These are phyloP conservation scores for Nesogale talazaci DNA, from an alignment of 2,113 vertebrate genomes.

Conservation along the genomic window DNA sequence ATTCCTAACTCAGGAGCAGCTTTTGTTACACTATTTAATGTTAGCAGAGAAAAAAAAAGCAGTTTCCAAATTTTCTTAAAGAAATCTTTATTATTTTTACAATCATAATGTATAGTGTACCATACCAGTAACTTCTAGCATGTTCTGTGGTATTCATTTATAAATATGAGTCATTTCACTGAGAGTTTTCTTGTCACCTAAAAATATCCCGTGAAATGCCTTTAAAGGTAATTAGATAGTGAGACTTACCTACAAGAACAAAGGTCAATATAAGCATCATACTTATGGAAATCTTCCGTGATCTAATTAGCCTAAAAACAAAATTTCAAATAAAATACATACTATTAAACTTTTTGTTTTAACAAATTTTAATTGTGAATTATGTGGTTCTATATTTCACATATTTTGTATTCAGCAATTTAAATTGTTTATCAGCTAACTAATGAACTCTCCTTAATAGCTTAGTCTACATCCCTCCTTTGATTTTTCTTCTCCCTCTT, in stretches of 20 bases:
- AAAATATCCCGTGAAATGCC: not conserved
- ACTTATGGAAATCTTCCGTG: constrained; percentile 48
- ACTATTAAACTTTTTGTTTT: not conserved
- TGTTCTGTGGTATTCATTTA: not conserved
- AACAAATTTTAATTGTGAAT: no score
- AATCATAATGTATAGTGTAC: not conserved
- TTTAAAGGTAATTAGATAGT: not conserved
- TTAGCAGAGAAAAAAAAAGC: not conserved
- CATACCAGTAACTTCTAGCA: not conserved
- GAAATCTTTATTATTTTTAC: not conserved
- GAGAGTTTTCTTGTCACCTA: no score
- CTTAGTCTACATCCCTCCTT: no score
- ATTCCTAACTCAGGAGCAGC: not conserved
- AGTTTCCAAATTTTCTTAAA: not conserved
- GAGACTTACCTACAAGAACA: constrained; percentile 71
- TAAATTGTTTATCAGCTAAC: no score
- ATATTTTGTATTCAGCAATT: no score
- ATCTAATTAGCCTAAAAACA: constrained; percentile 20
- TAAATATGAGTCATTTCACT: not conserved
- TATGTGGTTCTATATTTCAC: no score
- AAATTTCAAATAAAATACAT: not conserved
- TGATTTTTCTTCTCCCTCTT: no score
- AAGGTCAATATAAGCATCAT: not conserved
- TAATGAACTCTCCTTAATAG: no score
- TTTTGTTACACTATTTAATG: not conserved